A percentile compares a stretch with the other conserved stretches of the same genome.
Conservation (phyloP, 2,888 invertebrate genomes). For the Cryptocheilus praepositus region DNA sequence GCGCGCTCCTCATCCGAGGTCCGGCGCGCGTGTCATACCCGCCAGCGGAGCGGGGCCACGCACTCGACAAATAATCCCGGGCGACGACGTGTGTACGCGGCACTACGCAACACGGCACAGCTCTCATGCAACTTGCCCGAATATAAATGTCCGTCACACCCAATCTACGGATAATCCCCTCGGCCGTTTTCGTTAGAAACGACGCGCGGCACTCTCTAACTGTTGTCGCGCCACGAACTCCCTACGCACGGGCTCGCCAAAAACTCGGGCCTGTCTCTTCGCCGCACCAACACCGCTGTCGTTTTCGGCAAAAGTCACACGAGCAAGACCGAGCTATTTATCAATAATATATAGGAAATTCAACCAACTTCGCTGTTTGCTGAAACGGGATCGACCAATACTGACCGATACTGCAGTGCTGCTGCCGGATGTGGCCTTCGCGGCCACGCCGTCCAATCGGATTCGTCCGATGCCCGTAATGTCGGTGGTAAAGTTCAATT, state of each 20-base stretch:
- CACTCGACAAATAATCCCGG: background rate
- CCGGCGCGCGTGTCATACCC: slow-evolving; percentile 14
- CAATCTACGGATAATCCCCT: slow-evolving; percentile 58
- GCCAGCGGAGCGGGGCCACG: background rate
- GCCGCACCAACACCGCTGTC: slow-evolving; percentile 30
- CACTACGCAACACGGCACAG: slow-evolving; percentile 51
- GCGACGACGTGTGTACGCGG: slow-evolving; percentile 13
- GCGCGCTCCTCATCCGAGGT: slow-evolving; percentile 16
- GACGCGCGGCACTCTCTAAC: slow-evolving; percentile 46
- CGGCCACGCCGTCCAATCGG: slow-evolving; percentile 58
- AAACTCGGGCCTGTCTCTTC: slow-evolving; percentile 21
- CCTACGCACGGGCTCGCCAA: slow-evolving; percentile 5
- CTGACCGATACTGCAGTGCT: slow-evolving; percentile 66
- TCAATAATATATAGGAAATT: slow-evolving; percentile 62
- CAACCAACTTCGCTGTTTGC: slow-evolving; percentile 62
- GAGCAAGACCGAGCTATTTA: slow-evolving; percentile 59
- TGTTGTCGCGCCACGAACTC: slow-evolving; percentile 3
- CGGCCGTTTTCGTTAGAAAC: slow-evolving; percentile 42
- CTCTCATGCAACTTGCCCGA: slow-evolving; percentile 45
- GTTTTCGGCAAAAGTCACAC: slow-evolving; percentile 24
- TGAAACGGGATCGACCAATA: slow-evolving; percentile 67
- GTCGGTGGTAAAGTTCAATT: slow-evolving; percentile 52
- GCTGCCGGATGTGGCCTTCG: slow-evolving; percentile 67
- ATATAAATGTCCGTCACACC: slow-evolving; percentile 63
- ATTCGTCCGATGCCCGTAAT: slow-evolving; percentile 46